These are phyloP conservation scores for Orchestes rusci DNA, from an alignment of 2,888 invertebrate species.

Conservation along the genomic window DNA sequence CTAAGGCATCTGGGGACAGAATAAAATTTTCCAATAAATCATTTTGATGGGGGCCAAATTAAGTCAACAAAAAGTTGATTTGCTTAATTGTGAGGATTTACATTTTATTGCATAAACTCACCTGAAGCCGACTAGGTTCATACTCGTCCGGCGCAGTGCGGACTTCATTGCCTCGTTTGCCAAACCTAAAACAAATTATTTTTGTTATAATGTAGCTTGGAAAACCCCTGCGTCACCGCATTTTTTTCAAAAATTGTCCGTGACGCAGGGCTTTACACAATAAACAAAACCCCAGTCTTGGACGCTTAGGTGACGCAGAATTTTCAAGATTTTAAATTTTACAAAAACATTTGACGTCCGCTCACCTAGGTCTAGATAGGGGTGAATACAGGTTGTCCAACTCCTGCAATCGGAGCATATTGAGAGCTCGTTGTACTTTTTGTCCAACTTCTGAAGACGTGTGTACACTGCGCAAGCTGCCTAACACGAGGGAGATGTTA, in stretches of 20 bases:
- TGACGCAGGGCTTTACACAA: conserved; percentile 21
- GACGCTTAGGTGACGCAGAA: conserved; percentile 22
- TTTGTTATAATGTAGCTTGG: neutral
- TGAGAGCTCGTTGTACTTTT: conserved; percentile 43
- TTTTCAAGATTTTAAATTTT: conserved; percentile 5
- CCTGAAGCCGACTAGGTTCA: conserved; percentile 16
- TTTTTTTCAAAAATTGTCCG: neutral
- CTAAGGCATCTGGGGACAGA: too few relatives aligned
- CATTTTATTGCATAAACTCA: too few relatives aligned
- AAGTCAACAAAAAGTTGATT: too few relatives aligned
- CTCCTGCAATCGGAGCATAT: conserved; percentile 42
- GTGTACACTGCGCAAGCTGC: conserved; percentile 43
- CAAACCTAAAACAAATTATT: conserved; percentile 15
- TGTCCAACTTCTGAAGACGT: conserved; percentile 34
- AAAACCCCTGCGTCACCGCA: conserved; percentile 20
- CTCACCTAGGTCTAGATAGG: conserved; percentile 44
- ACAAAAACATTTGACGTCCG: conserved; percentile 1
- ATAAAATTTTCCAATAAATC: too few relatives aligned
- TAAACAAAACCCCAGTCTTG: too few relatives aligned
- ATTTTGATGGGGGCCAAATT: too few relatives aligned
- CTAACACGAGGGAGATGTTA: conserved; percentile 38
- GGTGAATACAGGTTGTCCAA: conserved; percentile 42
- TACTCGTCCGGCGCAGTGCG: conserved; percentile 11
- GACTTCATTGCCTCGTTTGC: conserved; percentile 14
- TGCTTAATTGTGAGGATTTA: too few relatives aligned